Percentiles rank a stretch among this genome's conserved stretches.
These are phyloP conservation scores for Heliornis fulica DNA, from an alignment of 2,113 vertebrate species.

Conservation along the genomic window DNA sequence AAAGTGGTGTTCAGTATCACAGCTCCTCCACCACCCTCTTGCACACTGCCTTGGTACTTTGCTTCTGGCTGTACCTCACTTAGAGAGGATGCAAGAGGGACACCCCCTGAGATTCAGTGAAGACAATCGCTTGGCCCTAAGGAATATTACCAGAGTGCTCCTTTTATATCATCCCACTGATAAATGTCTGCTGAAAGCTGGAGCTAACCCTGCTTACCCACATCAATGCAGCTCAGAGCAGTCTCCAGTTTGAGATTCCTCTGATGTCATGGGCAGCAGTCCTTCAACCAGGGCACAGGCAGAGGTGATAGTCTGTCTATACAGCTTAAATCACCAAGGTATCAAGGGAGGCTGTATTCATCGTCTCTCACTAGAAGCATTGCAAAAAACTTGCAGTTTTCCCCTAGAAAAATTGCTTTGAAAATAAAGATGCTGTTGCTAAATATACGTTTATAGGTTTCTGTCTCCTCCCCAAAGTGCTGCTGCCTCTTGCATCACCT, in stretches of 20 bases:
- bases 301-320: not conserved
- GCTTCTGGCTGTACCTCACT: not conserved
- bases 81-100: not conserved
- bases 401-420: not conserved
- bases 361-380: not conserved
- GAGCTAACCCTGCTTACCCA: not conserved
- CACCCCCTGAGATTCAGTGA: not conserved
- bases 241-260: not conserved
- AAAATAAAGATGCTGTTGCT: not conserved
- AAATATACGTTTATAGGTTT: not conserved
- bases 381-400: not conserved
- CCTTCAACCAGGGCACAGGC: not conserved
- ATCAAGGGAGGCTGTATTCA: not conserved
- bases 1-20: not conserved
- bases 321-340: not conserved
- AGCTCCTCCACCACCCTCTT: not conserved
- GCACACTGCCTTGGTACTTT: rapidly evolving
- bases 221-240: not conserved
- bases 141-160: not conserved
- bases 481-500: not conserved
- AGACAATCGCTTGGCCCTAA: not conserved
- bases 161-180: not conserved
- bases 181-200: not conserved
- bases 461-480: not conserved
- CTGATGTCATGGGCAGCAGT: not conserved